Base-by-base conservation (phyloP, 2,113 vertebrate species). In the Oreocharis arfaki region DNA sequence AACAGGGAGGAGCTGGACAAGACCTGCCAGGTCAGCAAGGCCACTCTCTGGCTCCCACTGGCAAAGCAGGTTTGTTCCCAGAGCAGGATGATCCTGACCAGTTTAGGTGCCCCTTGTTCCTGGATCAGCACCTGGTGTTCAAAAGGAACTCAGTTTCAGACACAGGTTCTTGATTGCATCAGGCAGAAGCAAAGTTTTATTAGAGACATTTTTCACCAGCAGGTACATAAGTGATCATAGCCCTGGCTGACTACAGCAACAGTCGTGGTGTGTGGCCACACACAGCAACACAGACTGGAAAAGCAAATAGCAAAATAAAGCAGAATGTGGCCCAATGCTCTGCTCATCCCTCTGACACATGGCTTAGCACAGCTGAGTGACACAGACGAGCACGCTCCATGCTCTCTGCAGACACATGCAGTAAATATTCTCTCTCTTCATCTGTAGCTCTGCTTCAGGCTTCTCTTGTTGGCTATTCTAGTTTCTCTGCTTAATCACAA, bases 121-220 rank as follows among this genome's bases (percentile, higher is more conserved):
- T 27, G 78, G 47, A 13, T 9, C 49, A 27, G 44, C 85, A 24
- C 18, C 20, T 17, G 50, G 3, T 35, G 47, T 63, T 57, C 6
- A 21, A 28, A 91, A 91, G 56, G 49, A 89, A 74, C 41, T 50
- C 79, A 22, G 9, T 32, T 63, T 55, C 39, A 71, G 50, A 84
- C 92, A 83, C 68, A 13, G 30, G 28, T 70, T 94, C 90, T 95
- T 93, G 93, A 96, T 96, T 83, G 87, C 97, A 96, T 92, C 4
- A 95, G 92, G 95, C 95, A 96, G 64, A 97, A 97, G 95, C 89
- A 73, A 87, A 95, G 90, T 83, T 97, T 97, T 97, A 97, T 97
- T 97, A 95, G 87, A 93, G 71, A 64, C 41, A 2, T 13, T 55
- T 91, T 93, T 85, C 80, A 93, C 42, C 69, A 83, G 85, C 91